Percentiles rank a stretch among this genome's conserved stretches.
Conservation (phyloP, 2,113 vertebrate genomes). For the Eptesicus fuscus region DNA sequence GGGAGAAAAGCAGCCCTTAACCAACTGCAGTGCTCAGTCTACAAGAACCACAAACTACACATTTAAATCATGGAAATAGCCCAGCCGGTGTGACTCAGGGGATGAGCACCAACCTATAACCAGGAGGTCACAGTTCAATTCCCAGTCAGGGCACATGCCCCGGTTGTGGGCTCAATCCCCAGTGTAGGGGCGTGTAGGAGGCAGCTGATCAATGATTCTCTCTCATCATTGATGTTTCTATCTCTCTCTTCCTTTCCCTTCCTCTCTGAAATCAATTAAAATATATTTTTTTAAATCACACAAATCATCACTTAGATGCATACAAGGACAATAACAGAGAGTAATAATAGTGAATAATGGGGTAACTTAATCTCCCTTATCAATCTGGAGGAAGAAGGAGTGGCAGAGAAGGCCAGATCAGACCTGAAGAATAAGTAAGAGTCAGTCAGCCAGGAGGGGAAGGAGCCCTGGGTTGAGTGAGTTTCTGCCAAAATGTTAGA, state of each 20-base stretch:
- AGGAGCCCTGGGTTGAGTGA: background rate
- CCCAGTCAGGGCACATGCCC: no score
- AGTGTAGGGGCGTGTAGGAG: no score
- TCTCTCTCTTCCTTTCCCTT: no score
- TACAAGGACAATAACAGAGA: background rate
- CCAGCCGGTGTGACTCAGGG: no score
- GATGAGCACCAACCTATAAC: no score
- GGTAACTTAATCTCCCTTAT: background rate
- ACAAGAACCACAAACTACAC: background rate
- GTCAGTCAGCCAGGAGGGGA: background rate
- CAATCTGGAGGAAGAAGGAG: background rate
- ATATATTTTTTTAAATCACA: background rate
- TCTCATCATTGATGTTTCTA: no score
- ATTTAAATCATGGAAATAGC: background rate
- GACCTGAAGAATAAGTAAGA: background rate
- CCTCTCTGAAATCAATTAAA: no score
- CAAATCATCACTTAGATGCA: background rate
- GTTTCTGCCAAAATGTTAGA: conserved; percentile 50
- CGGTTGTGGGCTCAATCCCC: no score
- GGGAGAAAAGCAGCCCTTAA: background rate
- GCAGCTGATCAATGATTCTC: no score
- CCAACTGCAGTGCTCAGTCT: background rate
- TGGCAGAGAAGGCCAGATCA: background rate
- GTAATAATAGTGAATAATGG: background rate
- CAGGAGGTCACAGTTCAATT: no score